Conservation (phyloP, 2,888 invertebrate species). For the Gasteruption jaculator region DNA sequence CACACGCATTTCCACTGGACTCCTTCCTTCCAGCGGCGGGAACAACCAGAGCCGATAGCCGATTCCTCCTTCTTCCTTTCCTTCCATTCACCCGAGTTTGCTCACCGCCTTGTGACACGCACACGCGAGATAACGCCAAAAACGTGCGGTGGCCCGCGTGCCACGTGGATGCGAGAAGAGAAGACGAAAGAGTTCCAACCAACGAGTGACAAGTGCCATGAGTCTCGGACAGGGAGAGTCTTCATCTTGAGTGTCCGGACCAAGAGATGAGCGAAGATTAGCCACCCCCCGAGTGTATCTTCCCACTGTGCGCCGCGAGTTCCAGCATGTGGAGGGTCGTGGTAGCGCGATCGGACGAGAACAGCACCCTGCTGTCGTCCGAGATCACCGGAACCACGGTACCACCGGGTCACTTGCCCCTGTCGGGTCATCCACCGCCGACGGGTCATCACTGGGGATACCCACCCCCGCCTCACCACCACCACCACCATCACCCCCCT, state of each 20-base stretch:
- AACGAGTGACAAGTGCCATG: slow-evolving; percentile 2
- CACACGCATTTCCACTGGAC: slow-evolving; percentile 47
- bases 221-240: no score
- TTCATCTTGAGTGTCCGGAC: no score
- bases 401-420: slow-evolving; percentile 31
- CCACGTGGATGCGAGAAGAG: slow-evolving; percentile 7
- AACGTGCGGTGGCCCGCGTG: neutral
- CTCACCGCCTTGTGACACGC: slow-evolving; percentile 11
- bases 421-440: slow-evolving; percentile 29
- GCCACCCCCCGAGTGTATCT: no score
- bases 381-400: slow-evolving; percentile 37
- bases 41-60: slow-evolving; percentile 24
- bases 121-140: slow-evolving; percentile 6
- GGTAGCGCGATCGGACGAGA: slow-evolving; percentile 47
- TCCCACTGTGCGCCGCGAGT: no score
- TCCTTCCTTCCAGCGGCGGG: no score
- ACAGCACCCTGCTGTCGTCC: slow-evolving; percentile 44
- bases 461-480: slow-evolving; percentile 30
- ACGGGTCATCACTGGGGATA: slow-evolving; percentile 35
- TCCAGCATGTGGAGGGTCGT: slow-evolving; percentile 51
- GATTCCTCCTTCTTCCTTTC: slow-evolving; percentile 18
- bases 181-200: neutral
- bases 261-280: no score
- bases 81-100: slow-evolving; percentile 15
- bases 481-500: slow-evolving; percentile 28